A percentile compares a stretch with the other conserved stretches of the same genome.
Conservation (phyloP, 2,113 vertebrate species). For the Petromus typicus region DNA sequence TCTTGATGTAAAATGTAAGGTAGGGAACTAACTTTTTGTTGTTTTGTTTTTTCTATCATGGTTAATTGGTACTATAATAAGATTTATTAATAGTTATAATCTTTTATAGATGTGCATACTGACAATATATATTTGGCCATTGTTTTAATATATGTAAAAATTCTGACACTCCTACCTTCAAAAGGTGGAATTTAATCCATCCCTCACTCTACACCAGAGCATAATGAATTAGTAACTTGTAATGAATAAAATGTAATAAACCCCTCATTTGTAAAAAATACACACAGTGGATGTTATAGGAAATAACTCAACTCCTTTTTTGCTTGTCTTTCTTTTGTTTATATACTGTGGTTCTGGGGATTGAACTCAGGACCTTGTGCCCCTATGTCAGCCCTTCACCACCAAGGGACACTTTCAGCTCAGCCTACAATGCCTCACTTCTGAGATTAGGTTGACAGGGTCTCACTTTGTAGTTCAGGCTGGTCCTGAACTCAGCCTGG, state of each 20-base stretch:
- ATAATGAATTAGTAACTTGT: background rate
- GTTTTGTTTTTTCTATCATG: background rate
- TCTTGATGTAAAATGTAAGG: constrained; percentile 7
- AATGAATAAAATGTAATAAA: background rate
- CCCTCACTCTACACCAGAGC: background rate
- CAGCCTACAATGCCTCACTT: background rate
- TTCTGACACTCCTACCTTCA: background rate
- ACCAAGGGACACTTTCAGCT: background rate
- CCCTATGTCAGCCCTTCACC: background rate
- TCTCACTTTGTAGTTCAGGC: background rate
- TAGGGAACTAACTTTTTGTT: background rate
- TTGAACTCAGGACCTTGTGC: background rate
- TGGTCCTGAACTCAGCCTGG: too few species aligned
- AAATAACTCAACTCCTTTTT: background rate
- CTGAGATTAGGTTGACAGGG: background rate
- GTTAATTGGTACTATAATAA: constrained; percentile 14
- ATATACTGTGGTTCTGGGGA: background rate
- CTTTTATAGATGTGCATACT: background rate
- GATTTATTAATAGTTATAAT: background rate
- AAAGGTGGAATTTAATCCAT: background rate
- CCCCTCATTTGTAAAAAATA: background rate
- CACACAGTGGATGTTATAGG: background rate
- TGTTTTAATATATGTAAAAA: background rate
- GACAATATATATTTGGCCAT: background rate
- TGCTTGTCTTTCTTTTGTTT: background rate